These are phyloP conservation scores for Mercenaria mercenaria DNA, from an alignment of 1,140 invertebrate species.

Conservation along the genomic window DNA sequence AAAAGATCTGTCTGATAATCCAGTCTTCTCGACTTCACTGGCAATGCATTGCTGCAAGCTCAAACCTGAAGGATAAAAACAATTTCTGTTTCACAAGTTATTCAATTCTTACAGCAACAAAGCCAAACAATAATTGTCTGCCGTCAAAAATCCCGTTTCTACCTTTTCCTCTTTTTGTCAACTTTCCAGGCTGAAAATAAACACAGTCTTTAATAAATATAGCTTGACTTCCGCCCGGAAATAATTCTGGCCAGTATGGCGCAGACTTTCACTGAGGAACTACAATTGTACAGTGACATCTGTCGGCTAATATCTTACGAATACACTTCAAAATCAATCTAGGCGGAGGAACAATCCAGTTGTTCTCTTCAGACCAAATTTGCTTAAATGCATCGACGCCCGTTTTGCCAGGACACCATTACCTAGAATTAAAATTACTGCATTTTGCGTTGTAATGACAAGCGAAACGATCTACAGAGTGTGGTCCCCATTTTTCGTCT, in stretches of 20 bases:
- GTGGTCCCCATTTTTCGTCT: slow-evolving; percentile 29
- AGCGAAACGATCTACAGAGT: too few species aligned
- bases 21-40: background rate
- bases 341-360: too few species aligned
- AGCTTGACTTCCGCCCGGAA: background rate
- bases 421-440: slow-evolving; percentile 59
- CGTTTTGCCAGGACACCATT: slow-evolving; percentile 45
- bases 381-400: slow-evolving; percentile 53
- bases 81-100: background rate
- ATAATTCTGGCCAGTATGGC: slow-evolving; percentile 2
- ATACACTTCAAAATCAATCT: slow-evolving; percentile 7
- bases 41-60: background rate
- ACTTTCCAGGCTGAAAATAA: background rate
- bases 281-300: slow-evolving; percentile 6
- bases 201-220: background rate
- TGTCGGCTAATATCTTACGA: background rate
- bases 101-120: background rate
- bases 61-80: background rate
- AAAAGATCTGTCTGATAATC: background rate
- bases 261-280: slow-evolving; percentile 33
- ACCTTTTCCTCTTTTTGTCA: background rate
- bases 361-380: background rate
- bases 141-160: slow-evolving; percentile 45
- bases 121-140: background rate
- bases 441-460: too few species aligned